Percentiles rank a stretch among this genome's conserved stretches.
phyloP scores from a whole-genome alignment of 2,113 vertebrate species.

The Sialia sialis region DNA sequence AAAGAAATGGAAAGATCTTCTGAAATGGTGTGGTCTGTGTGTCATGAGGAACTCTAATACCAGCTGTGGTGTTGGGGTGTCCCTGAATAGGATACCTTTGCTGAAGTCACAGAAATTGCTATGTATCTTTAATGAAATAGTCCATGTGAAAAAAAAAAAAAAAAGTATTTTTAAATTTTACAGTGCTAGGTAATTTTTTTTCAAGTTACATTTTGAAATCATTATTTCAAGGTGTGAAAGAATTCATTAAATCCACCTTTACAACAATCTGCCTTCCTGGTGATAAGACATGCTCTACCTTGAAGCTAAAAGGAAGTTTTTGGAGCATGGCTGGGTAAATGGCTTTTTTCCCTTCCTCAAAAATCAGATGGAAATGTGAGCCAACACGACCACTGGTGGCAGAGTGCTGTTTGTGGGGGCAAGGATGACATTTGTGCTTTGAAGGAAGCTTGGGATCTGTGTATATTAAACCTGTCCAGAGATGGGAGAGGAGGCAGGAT shows the following conservation, averaged over 20 bases:
- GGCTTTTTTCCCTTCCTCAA: background rate
- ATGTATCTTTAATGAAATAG: background rate
- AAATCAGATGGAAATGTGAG: background rate
- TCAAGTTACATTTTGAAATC: background rate
- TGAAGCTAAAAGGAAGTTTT: background rate
- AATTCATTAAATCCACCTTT: background rate
- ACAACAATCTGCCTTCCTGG: background rate
- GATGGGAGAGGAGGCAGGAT: background rate
- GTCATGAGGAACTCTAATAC: background rate
- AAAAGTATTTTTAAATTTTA: background rate
- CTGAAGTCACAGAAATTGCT: background rate
- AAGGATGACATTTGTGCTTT: background rate
- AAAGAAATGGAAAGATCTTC: background rate
- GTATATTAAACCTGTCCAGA: rapidly evolving
- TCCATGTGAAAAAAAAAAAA: too few species aligned
- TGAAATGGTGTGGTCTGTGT: background rate
- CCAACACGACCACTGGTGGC: rapidly evolving
- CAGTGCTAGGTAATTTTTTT: background rate
- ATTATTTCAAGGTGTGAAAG: background rate
- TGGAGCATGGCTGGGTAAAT: background rate
- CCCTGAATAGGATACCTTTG: background rate
- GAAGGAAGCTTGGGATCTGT: background rate
- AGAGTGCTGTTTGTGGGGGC: background rate
- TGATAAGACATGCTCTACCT: background rate
- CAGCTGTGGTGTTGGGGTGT: background rate